Percentiles rank a stretch among this genome's conserved stretches.
Evolutionary conservation across 2,888 invertebrate species (phyloP).

Genomic region (Agonum fuliginosum): DNA sequence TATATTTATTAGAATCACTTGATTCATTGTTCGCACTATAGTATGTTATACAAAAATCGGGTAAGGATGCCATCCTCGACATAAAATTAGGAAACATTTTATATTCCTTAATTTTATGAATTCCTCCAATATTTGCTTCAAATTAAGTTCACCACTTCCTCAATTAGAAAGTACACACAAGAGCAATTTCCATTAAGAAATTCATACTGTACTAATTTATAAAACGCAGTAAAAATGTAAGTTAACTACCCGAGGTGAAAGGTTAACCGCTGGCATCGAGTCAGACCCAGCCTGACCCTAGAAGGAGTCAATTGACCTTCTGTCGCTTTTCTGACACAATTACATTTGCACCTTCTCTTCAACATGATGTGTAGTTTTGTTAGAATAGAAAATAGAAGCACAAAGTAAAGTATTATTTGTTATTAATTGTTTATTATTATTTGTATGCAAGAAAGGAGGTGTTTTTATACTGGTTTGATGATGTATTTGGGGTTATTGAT

Average conservation of each 20-base stretch:
- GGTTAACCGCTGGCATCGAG: constrained; percentile 21
- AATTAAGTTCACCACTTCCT: too few species aligned
- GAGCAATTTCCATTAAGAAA: not conserved
- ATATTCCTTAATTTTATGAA: too few species aligned
- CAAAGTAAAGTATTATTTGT: too few species aligned
- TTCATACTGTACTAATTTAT: not conserved
- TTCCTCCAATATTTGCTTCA: too few species aligned
- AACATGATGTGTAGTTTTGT: not conserved
- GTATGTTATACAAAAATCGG: too few species aligned
- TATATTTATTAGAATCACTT: too few species aligned
- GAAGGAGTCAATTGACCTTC: constrained; percentile 42
- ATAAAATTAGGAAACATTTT: too few species aligned
- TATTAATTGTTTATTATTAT: not conserved
- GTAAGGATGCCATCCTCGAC: too few species aligned
- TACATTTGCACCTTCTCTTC: not conserved
- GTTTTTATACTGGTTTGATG: not conserved
- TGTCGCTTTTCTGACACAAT: not conserved
- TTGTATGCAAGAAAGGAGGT: not conserved
- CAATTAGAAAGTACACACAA: not conserved
- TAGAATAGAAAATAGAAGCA: too few species aligned
- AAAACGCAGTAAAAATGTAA: constrained; percentile 19
- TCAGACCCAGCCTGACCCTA: not conserved
- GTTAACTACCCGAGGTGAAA: constrained; percentile 5
- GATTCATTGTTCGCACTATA: too few species aligned
- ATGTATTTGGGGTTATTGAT: not conserved